Percentiles rank a stretch among this genome's conserved stretches.
phyloP scores from a whole-genome alignment of 64 coral and sea anemone genomes.

The Pachyseris speciosa region DNA sequence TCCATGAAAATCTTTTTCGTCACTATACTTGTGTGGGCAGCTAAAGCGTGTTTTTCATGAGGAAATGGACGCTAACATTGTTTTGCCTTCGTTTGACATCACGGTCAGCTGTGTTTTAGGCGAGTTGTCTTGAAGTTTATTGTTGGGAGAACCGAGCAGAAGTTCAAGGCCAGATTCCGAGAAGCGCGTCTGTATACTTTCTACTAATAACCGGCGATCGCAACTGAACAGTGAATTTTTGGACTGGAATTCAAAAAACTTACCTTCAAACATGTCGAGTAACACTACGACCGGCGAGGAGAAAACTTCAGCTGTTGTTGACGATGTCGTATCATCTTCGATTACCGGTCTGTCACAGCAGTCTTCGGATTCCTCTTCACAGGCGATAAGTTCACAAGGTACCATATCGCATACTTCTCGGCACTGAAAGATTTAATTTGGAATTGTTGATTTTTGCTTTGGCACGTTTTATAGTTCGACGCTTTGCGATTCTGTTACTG shows the following conservation, averaged over 20 bases:
- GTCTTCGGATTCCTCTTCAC: background rate
- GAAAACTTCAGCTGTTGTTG: constrained; percentile 25
- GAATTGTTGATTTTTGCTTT: constrained; percentile 1
- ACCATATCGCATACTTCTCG: background rate
- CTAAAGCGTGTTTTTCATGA: constrained; percentile 13
- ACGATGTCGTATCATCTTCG: background rate
- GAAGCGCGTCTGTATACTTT: background rate
- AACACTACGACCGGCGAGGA: background rate
- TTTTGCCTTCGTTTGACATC: constrained; percentile 28
- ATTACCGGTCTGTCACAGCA: background rate
- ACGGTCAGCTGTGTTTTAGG: constrained; percentile 38
- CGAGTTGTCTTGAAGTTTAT: constrained; percentile 22
- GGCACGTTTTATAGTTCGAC: background rate
- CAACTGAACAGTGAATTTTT: background rate
- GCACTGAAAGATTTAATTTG: background rate
- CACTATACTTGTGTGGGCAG: background rate
- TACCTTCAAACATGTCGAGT: background rate
- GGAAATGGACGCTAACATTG: background rate
- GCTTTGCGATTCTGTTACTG: constrained; percentile 30
- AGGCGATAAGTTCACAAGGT: constrained; percentile 15
- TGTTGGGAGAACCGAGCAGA: constrained; percentile 16
- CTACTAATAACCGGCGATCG: background rate
- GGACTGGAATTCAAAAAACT: background rate
- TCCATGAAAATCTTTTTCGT: constrained; percentile 8
- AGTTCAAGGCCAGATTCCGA: background rate